Conservation (phyloP, 2,888 invertebrate species). For the Cheiracanthium punctorium region DNA sequence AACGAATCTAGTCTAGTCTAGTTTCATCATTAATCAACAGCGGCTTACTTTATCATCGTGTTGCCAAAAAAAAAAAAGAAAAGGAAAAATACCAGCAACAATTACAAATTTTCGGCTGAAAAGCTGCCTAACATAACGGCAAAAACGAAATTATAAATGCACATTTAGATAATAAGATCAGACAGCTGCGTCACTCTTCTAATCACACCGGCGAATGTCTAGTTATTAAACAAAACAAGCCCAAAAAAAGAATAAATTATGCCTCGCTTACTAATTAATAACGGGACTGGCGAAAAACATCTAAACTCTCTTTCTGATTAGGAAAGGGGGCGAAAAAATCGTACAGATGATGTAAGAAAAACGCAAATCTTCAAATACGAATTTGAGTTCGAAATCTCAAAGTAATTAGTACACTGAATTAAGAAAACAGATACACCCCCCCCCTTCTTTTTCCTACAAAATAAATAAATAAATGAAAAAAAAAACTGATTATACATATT, state of each 20-base stretch:
- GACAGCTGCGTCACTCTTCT: background rate
- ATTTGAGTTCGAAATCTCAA: slow-evolving; percentile 44
- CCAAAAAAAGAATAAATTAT: background rate
- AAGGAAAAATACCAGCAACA: too few relatives aligned
- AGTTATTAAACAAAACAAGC: background rate
- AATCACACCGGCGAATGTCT: background rate
- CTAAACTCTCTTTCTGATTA: slow-evolving; percentile 1
- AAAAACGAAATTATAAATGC: background rate
- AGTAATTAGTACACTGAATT: slow-evolving; percentile 61
- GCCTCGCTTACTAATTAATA: slow-evolving; percentile 39
- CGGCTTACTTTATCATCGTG: too few relatives aligned
- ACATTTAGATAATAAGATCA: background rate
- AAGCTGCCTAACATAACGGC: too few relatives aligned
- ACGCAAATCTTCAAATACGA: slow-evolving; percentile 26
- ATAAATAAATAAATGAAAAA: background rate
- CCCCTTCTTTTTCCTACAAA: too few relatives aligned
- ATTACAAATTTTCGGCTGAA: too few relatives aligned
- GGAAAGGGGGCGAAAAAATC: background rate
- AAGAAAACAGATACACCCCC: slow-evolving; percentile 19
- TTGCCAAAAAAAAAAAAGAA: too few relatives aligned
- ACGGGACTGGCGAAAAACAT: background rate
- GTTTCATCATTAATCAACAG: background rate
- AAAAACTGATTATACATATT: slow-evolving; percentile 69
- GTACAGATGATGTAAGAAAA: slow-evolving; percentile 11
- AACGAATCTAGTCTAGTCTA: too few relatives aligned